Evolutionary conservation across 2,888 invertebrate genomes (phyloP), one percentile per base, ranked within the genome.

Genomic region (Orgyia antiqua): DNA sequence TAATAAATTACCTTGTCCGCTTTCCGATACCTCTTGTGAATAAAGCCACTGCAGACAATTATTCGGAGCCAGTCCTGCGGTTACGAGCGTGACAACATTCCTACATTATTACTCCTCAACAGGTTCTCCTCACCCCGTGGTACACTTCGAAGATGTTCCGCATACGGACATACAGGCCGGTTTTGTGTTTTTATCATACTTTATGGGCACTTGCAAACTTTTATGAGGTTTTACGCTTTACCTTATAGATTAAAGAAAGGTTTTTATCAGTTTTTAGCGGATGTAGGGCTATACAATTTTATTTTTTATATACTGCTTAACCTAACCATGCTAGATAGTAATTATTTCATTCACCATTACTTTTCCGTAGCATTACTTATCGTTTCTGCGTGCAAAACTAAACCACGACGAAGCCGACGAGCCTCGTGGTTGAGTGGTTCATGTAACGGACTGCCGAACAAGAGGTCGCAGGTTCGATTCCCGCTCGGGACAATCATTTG

Each of bases 121-220:
- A 44, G 46, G 58, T 58, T 55, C 38, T 34, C 27, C 24, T 49
- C 34, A 45, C 47, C 53, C 36, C 40, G 34, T 45, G 45, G 51
- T 49, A 48, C 39, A 53, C 52, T 55, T 51, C 19, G 25, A 12
- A 29, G 51, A 36, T 40, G 55, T 33, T 46, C 55, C 51, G 40
- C 51, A 33, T 45, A 15, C 15, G 6, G 4, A 15, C 15, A 4
- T 15, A 46, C n/a, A 21, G 36, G 26, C 50, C 51, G 48, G 51
- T 51, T 51, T 33, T 1, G n/a, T 10, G 21, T 33, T 36, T 38
- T 38, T 33, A 40, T 54, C 27, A 31, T 36, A 42, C 44, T 51
- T 51, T 51, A 51, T 47, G 27, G 27, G 23, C 12, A 39, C 36
- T 32, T 36, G 20, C 25, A 34, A 30, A 23, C 18, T 30, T 42